These are phyloP conservation scores for Drosophila picticornis DNA, from an alignment of 2,888 invertebrate species.

Conservation along the genomic window DNA sequence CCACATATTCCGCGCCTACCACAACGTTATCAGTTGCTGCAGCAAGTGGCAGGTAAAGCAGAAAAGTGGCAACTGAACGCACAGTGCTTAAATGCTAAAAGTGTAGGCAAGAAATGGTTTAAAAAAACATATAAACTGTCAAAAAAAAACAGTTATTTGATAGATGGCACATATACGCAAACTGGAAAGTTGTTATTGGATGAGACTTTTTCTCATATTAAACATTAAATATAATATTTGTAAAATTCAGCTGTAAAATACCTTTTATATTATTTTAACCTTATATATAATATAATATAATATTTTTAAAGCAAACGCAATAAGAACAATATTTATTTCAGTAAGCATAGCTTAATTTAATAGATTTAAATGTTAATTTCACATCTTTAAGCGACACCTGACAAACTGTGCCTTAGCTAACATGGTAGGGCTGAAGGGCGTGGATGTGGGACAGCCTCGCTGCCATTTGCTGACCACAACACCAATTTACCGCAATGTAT, in stretches of 20 bases:
- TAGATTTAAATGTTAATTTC: slow-evolving; percentile 1
- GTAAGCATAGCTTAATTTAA: background rate
- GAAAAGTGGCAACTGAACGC: slow-evolving; percentile 38
- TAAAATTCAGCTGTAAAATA: background rate
- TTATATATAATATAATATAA: too few species aligned
- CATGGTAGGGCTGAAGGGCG: background rate
- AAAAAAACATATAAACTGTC: background rate
- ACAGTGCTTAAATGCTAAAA: slow-evolving; percentile 20
- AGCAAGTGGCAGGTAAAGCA: slow-evolving; percentile 48
- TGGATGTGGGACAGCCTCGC: background rate
- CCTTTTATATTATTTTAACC: background rate
- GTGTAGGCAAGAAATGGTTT: background rate
- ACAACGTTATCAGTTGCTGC: slow-evolving; percentile 49
- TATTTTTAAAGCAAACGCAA: background rate
- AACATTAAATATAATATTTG: too few species aligned
- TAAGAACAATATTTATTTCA: background rate
- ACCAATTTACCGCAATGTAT: slow-evolving; percentile 69
- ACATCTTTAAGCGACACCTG: slow-evolving; percentile 16
- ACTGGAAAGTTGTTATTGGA: background rate
- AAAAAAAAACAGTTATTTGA: background rate
- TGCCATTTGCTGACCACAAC: slow-evolving; percentile 61
- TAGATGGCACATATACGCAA: background rate
- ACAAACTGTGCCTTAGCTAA: slow-evolving; percentile 21
- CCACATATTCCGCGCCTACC: slow-evolving; percentile 44
- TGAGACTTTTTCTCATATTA: background rate